Conservation (phyloP, 2,113 vertebrate species). For the Lasiurus cinereus region DNA sequence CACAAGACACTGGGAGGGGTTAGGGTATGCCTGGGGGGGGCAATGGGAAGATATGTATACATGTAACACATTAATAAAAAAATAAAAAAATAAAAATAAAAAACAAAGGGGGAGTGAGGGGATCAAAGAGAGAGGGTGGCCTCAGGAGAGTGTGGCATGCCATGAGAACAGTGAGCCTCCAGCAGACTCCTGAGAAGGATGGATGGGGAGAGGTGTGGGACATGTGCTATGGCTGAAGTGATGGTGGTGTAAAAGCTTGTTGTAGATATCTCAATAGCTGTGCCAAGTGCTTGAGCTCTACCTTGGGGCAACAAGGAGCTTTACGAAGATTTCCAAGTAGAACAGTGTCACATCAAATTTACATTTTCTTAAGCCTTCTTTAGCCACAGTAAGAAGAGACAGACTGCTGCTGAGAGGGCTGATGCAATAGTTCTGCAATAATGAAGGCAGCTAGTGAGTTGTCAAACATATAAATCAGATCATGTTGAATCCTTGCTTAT, state of each 20-base stretch:
- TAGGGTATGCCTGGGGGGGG: too few relatives aligned
- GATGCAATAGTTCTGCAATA: background rate
- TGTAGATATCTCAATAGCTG: background rate
- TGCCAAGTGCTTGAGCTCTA: background rate
- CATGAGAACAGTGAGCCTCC: background rate
- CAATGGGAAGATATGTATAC: too few relatives aligned
- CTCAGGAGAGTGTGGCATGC: background rate
- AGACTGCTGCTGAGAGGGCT: background rate
- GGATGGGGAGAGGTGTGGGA: too few relatives aligned
- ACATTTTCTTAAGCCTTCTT: background rate
- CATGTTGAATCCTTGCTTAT: background rate
- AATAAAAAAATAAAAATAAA: too few relatives aligned
- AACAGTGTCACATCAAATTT: background rate
- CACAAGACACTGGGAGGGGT: too few relatives aligned
- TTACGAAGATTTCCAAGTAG: background rate
- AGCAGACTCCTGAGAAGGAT: rapidly evolving
- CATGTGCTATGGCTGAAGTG: rapidly evolving
- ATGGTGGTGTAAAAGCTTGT: rapidly evolving
- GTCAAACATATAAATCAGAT: background rate
- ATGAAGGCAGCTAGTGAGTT: background rate
- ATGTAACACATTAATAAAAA: too few relatives aligned
- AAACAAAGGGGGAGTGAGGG: background rate
- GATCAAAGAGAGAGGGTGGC: background rate
- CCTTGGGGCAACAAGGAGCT: background rate
- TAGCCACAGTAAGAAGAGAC: background rate